Percentiles rank a stretch among this genome's conserved stretches.
Conservation (phyloP, 2,888 invertebrate species). For the Diadegma fenestrale region DNA sequence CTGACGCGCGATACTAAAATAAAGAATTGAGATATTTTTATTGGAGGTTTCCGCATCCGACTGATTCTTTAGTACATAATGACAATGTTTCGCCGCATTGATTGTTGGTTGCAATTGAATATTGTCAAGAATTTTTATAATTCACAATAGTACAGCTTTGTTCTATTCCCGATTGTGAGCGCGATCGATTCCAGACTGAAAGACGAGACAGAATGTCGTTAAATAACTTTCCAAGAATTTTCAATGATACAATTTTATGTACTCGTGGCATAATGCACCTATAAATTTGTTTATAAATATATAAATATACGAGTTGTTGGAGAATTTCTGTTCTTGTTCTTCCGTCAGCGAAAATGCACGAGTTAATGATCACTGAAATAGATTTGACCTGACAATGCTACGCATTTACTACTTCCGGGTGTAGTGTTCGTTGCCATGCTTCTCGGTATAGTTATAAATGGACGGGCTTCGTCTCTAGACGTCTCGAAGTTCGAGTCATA, state of each 20-base stretch:
- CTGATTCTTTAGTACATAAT: neutral
- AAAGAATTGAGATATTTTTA: neutral
- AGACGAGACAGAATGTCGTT: constrained; percentile 4
- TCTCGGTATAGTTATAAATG: constrained; percentile 30
- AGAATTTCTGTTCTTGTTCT: constrained; percentile 47
- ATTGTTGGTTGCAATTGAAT: neutral
- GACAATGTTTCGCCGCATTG: neutral
- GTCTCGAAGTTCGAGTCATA: constrained; percentile 17
- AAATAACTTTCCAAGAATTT: constrained; percentile 14
- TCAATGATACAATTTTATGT: constrained; percentile 5
- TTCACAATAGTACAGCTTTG: neutral
- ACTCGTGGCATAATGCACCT: constrained; percentile 15
- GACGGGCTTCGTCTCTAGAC: constrained; percentile 7
- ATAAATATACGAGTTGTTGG: constrained; percentile 15
- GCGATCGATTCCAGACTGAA: constrained; percentile 28
- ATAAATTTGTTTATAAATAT: constrained; percentile 19
- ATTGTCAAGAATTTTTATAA: neutral
- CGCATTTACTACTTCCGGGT: constrained; percentile 60
- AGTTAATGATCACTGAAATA: constrained; percentile 54
- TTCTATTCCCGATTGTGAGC: neutral
- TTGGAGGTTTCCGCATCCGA: neutral
- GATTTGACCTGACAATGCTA: constrained; percentile 36
- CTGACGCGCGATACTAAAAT: neutral
- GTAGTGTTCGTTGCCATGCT: constrained; percentile 14
- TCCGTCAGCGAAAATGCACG: constrained; percentile 7